phyloP scores from a whole-genome alignment of 2,888 invertebrate genomes.

The Chalcosyrphus nemorum region DNA sequence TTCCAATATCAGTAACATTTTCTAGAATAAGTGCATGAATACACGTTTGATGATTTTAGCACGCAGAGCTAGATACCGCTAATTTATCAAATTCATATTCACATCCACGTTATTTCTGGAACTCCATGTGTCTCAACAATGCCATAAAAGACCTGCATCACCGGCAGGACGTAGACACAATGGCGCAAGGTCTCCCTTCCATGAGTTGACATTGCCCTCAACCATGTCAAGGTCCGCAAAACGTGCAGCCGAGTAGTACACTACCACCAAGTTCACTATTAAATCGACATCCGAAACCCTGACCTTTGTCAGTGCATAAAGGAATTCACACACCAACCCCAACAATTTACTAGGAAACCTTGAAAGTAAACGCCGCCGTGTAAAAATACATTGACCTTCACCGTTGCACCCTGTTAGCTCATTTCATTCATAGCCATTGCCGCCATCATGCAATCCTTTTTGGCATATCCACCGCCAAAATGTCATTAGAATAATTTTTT shows the following conservation, averaged over 20 bases:
- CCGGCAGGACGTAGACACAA: background rate
- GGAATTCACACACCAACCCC: background rate
- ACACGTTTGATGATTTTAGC: too few species aligned
- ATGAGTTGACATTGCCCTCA: background rate
- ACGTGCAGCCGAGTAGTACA: background rate
- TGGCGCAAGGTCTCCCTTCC: background rate
- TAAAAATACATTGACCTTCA: slow-evolving; percentile 27
- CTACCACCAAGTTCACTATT: background rate
- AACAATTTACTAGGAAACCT: slow-evolving; percentile 3
- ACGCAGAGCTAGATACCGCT: too few species aligned
- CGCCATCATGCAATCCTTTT: background rate
- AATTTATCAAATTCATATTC: too few species aligned
- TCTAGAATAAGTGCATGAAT: too few species aligned
- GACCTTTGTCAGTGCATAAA: background rate
- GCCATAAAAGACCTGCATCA: background rate
- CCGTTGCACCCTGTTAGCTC: background rate
- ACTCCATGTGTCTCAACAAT: too few species aligned
- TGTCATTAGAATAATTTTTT: background rate
- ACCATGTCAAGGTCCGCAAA: background rate
- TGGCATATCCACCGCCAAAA: background rate
- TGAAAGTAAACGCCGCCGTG: background rate
- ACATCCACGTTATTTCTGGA: too few species aligned
- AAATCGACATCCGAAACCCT: background rate
- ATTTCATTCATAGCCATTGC: slow-evolving; percentile 23
- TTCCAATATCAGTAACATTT: too few species aligned